phyloP scores from a whole-genome alignment of 35 echinoderm and acorn worm species.

The Apostichopus californicus region DNA sequence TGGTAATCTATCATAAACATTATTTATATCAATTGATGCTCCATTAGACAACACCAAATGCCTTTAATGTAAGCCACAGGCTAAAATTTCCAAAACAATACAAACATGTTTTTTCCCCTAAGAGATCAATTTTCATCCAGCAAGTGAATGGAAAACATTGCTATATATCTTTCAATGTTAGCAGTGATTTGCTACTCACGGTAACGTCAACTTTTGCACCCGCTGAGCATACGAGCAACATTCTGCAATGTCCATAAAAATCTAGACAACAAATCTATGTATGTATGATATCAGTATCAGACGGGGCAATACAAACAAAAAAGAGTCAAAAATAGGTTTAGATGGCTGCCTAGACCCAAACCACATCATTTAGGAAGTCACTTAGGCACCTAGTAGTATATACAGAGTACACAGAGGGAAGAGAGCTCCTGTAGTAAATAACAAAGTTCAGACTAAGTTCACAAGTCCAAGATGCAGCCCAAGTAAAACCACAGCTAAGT shows the following conservation, averaged over 20 bases:
- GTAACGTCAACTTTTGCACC: no score
- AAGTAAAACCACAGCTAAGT: background rate
- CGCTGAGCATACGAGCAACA: no score
- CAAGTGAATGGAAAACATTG: no score
- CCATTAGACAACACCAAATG: no score
- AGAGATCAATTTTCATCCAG: no score
- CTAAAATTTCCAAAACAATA: no score
- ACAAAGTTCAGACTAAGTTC: background rate
- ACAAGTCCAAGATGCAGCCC: background rate
- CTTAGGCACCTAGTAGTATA: background rate
- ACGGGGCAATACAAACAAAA: background rate
- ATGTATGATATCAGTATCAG: background rate
- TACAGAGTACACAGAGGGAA: background rate
- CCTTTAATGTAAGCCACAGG: no score
- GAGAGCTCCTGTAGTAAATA: background rate
- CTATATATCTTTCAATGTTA: no score
- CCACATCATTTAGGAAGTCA: background rate
- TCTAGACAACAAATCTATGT: background rate
- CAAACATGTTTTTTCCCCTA: no score
- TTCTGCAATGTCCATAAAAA: background rate
- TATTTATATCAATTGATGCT: no score
- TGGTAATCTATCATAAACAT: no score
- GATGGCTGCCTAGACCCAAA: background rate
- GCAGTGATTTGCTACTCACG: no score
- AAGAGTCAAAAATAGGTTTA: background rate